A percentile compares a stretch with the other conserved stretches of the same genome.
Conservation (phyloP, 2,888 invertebrate species). For the Teleogryllus oceanicus region DNA sequence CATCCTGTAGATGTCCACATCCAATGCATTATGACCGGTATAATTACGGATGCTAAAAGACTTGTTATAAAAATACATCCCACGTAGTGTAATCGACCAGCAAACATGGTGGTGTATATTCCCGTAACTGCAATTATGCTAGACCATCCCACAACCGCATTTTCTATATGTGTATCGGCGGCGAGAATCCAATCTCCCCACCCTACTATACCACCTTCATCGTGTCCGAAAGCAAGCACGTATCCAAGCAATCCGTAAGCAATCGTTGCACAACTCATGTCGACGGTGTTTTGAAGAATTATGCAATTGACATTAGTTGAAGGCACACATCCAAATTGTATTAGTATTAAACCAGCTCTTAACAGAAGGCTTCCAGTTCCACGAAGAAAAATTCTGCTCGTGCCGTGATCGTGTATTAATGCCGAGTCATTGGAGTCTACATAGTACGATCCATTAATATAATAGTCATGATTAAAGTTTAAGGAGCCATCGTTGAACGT, state of each 20-base stretch:
- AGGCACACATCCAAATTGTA: conserved; percentile 46
- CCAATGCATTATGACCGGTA: conserved; percentile 47
- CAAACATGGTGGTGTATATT: conserved; percentile 44
- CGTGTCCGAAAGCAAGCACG: conserved; percentile 44
- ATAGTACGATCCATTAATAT: no score
- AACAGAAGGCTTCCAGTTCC: conserved; percentile 32
- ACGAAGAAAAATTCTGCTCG: no score
- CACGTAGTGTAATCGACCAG: conserved; percentile 44
- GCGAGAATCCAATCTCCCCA: conserved; percentile 42
- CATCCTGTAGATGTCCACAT: conserved; percentile 45
- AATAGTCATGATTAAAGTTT: no score
- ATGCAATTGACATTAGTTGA: conserved; percentile 46
- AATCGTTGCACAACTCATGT: conserved; percentile 44
- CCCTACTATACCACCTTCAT: conserved; percentile 41
- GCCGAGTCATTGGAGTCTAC: no score
- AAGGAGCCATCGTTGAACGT: no score
- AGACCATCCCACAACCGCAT: conserved; percentile 43
- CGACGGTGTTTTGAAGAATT: conserved; percentile 45
- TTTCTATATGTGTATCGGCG: conserved; percentile 39
- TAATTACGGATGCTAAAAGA: conserved; percentile 42
- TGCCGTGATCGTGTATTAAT: no score
- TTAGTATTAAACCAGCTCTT: conserved; percentile 41
- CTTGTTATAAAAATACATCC: conserved; percentile 41
- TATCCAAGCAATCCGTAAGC: conserved; percentile 44
- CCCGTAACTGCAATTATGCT: conserved; percentile 44